Percentiles rank a stretch among this genome's conserved stretches.
Conservation (phyloP, 2,113 vertebrate species). For the Cheirogaleus medius region DNA sequence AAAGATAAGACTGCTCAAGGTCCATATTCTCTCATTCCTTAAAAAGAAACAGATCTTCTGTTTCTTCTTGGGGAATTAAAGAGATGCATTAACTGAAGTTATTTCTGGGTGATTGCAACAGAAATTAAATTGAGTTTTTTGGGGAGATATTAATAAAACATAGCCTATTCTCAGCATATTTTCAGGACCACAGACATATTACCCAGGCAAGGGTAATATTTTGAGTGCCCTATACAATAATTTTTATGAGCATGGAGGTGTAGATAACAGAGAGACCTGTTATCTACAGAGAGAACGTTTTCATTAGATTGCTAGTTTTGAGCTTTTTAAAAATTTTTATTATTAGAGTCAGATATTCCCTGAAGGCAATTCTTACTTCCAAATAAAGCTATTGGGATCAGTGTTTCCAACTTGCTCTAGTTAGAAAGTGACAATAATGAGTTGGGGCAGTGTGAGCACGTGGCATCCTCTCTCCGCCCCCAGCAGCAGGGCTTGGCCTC, state of each 20-base stretch:
- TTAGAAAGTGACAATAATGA: not conserved
- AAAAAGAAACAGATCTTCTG: not conserved
- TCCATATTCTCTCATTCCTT: constrained; percentile 1
- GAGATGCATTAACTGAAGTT: not conserved
- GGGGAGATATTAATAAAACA: not conserved
- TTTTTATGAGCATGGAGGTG: not conserved
- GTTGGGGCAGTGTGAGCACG: not conserved
- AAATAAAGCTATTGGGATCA: not conserved
- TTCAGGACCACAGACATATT: not conserved
- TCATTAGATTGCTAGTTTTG: constrained; percentile 47
- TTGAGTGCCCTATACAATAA: not conserved
- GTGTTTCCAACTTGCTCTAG: not conserved
- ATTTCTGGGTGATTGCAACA: not conserved
- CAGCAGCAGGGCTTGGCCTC: no score
- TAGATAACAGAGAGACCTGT: not conserved
- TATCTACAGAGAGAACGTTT: not conserved
- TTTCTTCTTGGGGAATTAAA: not conserved
- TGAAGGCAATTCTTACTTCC: not conserved
- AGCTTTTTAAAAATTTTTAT: not conserved
- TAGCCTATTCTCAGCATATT: not conserved
- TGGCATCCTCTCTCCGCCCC: not conserved
- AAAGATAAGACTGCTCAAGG: not conserved
- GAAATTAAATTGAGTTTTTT: constrained; percentile 19
- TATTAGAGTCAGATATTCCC: not conserved
- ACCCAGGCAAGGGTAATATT: not conserved